phyloP scores from a whole-genome alignment of 2,113 vertebrate genomes.

The Noctilio leporinus region DNA sequence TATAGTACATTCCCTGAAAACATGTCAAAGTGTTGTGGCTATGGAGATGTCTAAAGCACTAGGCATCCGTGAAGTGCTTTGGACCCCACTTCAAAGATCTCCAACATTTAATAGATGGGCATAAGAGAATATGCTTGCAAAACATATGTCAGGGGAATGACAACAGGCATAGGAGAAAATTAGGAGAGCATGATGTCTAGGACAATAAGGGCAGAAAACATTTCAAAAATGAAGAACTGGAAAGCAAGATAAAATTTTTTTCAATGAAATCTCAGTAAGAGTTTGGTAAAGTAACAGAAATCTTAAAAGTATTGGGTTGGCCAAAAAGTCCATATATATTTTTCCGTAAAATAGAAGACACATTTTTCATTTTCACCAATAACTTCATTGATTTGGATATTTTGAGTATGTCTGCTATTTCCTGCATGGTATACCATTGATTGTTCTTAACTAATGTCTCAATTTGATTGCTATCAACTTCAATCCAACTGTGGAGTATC shows the following conservation, averaged over 20 bases:
- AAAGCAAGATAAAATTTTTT: neutral
- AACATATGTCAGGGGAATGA: neutral
- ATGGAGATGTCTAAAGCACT: neutral
- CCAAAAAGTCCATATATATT: too few species aligned
- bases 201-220: neutral
- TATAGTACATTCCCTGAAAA: neutral
- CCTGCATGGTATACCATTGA: too few species aligned
- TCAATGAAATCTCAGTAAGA: neutral
- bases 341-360: too few species aligned
- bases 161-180: neutral
- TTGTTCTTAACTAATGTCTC: too few species aligned
- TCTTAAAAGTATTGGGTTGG: neutral
- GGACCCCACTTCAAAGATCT: neutral
- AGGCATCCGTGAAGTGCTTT: neutral
- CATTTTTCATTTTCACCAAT: too few species aligned
- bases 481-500: too few species aligned
- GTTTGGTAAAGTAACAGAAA: neutral
- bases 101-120: neutral
- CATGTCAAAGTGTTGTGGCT: neutral
- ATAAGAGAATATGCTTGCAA: neutral
- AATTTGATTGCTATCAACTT: too few species aligned
- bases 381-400: too few species aligned
- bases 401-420: too few species aligned
- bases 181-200: neutral
- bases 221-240: neutral